Conservation (phyloP, 2,113 vertebrate species). For the Syngnathus typhle region DNA sequence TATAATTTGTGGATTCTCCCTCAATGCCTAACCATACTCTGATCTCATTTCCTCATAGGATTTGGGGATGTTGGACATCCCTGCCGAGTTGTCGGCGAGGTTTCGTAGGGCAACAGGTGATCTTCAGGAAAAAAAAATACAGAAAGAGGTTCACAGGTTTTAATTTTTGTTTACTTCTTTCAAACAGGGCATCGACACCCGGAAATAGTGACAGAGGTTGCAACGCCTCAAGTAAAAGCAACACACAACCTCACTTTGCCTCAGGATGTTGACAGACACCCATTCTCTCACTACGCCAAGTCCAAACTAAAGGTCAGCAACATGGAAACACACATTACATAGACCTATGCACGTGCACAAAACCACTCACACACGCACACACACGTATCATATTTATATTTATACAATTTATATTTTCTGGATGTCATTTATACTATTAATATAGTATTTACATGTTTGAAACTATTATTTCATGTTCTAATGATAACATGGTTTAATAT, state of each 20-base stretch:
- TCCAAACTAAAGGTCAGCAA: slow-evolving; percentile 74
- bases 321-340: neutral
- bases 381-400: too few species aligned
- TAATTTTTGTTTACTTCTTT: slow-evolving; percentile 20
- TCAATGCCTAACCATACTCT: neutral
- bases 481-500: too few species aligned
- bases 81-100: slow-evolving; percentile 81
- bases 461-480: too few species aligned
- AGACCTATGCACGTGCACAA: too few species aligned
- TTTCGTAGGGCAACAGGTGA: slow-evolving; percentile 74
- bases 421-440: too few species aligned
- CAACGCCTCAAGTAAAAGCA: slow-evolving; percentile 77
- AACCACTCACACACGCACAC: neutral
- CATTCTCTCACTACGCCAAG: slow-evolving; percentile 79
- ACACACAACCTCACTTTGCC: slow-evolving; percentile 71
- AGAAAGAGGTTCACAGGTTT: neutral
- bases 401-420: too few species aligned
- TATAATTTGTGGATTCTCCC: neutral
- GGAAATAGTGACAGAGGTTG: slow-evolving; percentile 69
- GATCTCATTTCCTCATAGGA: slow-evolving; percentile 70
- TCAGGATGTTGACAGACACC: slow-evolving; percentile 70
- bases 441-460: too few species aligned
- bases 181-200: slow-evolving; percentile 51
- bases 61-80: slow-evolving; percentile 84
- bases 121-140: slow-evolving; percentile 5